Conservation (phyloP, 2,888 invertebrate species). For the Miltochrista miniata region DNA sequence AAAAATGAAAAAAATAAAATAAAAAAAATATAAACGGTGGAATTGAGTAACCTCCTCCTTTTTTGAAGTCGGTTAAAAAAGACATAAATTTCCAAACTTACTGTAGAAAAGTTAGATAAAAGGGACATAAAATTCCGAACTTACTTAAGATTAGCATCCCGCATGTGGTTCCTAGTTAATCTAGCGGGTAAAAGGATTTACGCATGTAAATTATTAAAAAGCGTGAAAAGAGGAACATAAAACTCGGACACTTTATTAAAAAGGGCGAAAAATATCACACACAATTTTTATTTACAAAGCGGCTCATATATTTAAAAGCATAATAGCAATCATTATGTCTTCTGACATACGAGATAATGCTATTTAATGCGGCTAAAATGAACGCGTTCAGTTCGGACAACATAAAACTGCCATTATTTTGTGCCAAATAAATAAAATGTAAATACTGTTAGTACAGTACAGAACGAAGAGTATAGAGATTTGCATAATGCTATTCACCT, state of each 20-base stretch:
- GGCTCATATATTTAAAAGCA: conserved; percentile 9
- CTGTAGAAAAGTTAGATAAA: no score
- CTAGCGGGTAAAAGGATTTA: no score
- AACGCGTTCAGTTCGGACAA: conserved; percentile 48
- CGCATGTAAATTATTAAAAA: background rate
- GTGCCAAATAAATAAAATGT: conserved; percentile 76
- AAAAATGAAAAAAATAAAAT: no score
- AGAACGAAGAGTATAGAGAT: conserved; percentile 78
- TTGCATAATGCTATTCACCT: conserved; percentile 81
- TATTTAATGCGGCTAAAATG: conserved; percentile 53
- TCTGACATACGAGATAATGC: conserved; percentile 41
- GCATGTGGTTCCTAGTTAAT: no score
- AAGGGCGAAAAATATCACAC: background rate
- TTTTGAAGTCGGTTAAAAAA: no score
- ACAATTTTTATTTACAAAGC: background rate
- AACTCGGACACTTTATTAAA: background rate
- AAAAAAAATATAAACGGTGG: no score
- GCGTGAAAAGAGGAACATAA: background rate
- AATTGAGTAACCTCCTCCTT: no score
- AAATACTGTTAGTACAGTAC: conserved; percentile 64
- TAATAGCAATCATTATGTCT: conserved; percentile 19
- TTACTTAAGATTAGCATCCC: no score
- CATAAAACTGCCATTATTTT: conserved; percentile 58
- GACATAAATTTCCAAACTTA: no score
- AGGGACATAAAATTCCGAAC: no score